A percentile compares a stretch with the other conserved stretches of the same genome.
Conservation (phyloP, 2,888 invertebrate genomes). For the Xestia ashworthii region DNA sequence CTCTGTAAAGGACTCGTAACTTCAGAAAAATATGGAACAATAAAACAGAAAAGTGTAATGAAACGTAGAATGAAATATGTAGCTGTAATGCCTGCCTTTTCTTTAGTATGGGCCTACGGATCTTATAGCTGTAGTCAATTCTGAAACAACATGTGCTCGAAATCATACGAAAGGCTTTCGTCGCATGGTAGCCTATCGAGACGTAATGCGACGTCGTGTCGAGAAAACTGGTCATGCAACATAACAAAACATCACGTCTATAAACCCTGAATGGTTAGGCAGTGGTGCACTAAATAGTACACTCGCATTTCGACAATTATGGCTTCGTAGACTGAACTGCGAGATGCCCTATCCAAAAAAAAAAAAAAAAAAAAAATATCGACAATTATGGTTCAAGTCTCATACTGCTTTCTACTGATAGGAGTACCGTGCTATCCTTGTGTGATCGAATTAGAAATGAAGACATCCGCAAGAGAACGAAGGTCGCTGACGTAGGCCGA, state of each 20-base stretch:
- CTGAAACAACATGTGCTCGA: not conserved
- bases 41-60: conserved; percentile 50
- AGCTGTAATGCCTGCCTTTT: conserved; percentile 25
- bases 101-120: conserved; percentile 26
- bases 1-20: conserved; percentile 39
- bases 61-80: conserved; percentile 51
- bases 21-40: conserved; percentile 47
- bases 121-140: conserved; percentile 2
- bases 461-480: too few species aligned
- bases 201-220: not conserved
- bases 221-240: not conserved
- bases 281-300: not conserved
- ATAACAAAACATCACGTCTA: not conserved
- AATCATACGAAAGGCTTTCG: not conserved
- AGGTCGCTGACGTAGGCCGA: too few species aligned
- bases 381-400: not conserved
- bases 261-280: not conserved
- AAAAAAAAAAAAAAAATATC: too few species aligned
- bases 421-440: too few species aligned
- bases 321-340: too few species aligned
- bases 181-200: too few species aligned
- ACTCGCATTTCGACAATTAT: not conserved
- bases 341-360: too few species aligned
- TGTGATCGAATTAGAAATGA: too few species aligned
- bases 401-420: too few species aligned